Conservation (phyloP, 1,140 invertebrate genomes). For the Nasonia giraulti region DNA sequence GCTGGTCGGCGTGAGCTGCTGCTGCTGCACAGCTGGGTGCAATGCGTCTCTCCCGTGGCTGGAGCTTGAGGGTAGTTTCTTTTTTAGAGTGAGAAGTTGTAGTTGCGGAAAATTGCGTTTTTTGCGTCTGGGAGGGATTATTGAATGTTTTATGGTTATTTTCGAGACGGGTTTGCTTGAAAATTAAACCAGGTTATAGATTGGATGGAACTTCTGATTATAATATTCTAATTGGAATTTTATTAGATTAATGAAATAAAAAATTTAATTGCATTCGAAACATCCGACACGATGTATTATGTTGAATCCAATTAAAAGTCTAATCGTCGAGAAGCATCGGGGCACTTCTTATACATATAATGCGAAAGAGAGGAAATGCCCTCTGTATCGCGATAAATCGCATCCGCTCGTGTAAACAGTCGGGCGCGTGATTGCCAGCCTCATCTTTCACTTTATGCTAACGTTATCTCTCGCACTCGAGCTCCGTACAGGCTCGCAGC, state of each 20-base stretch:
- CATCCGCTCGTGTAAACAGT: constrained; percentile 19
- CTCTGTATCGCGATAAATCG: constrained; percentile 22
- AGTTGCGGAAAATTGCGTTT: not conserved
- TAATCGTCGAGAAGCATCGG: too few species aligned
- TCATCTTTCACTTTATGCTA: constrained; percentile 33
- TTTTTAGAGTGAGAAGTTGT: not conserved
- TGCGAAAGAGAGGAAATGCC: not conserved
- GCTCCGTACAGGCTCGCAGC: not conserved
- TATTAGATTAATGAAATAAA: too few species aligned
- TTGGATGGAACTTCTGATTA: too few species aligned
- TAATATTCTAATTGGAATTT: too few species aligned
- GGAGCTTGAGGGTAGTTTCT: not conserved
- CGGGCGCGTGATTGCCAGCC: not conserved
- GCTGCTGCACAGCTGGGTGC: not conserved
- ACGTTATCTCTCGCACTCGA: not conserved
- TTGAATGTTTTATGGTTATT: too few species aligned
- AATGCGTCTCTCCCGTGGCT: not conserved
- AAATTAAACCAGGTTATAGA: too few species aligned
- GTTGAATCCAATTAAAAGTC: too few species aligned
- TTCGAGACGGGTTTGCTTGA: too few species aligned
- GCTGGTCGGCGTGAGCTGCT: not conserved
- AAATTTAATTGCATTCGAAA: too few species aligned
- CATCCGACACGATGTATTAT: too few species aligned
- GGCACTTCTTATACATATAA: too few species aligned
- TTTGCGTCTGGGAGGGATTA: too few species aligned